Evolutionary conservation across 1,140 invertebrate species (phyloP).

Genomic region (Prorops nasuta): DNA sequence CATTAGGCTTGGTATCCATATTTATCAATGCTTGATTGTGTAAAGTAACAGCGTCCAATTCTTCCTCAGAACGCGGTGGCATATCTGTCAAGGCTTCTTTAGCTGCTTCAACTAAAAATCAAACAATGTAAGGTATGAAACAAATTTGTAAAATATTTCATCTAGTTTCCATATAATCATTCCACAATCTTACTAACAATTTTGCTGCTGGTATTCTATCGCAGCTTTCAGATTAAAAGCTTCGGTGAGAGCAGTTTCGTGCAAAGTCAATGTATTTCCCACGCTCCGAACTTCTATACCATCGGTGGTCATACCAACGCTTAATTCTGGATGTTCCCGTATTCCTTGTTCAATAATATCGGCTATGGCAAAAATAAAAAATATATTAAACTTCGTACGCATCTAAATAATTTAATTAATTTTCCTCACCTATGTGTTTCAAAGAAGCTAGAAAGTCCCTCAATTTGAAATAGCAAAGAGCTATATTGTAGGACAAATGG

Average conservation of each 20-base stretch:
- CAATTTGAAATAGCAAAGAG: conserved; percentile 91
- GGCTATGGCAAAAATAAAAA: conserved; percentile 57
- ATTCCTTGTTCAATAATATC: conserved; percentile 97
- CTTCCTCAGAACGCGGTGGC: conserved; percentile 94
- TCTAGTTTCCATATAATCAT: neutral
- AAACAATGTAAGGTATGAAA: neutral
- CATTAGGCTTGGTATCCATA: conserved; percentile 84
- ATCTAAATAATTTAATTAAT: conserved; percentile 1
- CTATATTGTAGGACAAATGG: conserved; percentile 94
- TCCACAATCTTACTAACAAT: conserved; percentile 61
- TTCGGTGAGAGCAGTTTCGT: conserved; percentile 96
- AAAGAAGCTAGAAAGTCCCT: conserved; percentile 91
- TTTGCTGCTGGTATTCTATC: conserved; percentile 96
- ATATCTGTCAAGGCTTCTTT: conserved; percentile 95
- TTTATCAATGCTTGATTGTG: conserved; percentile 98
- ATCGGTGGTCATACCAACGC: conserved; percentile 97
- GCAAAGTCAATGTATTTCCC: conserved; percentile 93
- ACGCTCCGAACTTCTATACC: conserved; percentile 95
- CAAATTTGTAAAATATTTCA: neutral
- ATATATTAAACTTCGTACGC: neutral
- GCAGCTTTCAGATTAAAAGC: conserved; percentile 99
- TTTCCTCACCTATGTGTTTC: conserved; percentile 73
- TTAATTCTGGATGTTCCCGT: conserved; percentile 94
- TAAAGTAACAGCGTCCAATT: conserved; percentile 95
- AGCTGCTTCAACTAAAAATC: conserved; percentile 75